Percentiles rank a stretch among this genome's conserved stretches.
Conservation (phyloP, 1,140 invertebrate genomes). For the Drosophila fuyamai region DNA sequence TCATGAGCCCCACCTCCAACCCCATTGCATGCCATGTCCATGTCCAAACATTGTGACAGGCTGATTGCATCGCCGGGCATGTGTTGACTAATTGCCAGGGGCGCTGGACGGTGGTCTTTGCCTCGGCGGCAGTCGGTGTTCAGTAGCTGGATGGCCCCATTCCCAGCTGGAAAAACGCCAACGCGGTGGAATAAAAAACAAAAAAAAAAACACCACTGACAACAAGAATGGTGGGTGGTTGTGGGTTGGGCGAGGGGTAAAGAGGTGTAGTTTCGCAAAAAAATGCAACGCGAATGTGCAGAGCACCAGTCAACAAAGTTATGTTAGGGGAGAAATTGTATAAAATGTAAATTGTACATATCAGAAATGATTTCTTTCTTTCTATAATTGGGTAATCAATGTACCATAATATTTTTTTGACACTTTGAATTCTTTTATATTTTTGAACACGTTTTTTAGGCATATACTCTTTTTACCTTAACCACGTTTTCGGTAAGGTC, state of each 20-base stretch:
- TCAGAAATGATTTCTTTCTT: background rate
- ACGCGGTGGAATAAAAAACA: constrained; percentile 4
- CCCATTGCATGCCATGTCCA: constrained; percentile 10
- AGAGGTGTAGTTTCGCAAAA: constrained; percentile 20
- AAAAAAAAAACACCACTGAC: background rate
- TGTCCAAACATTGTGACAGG: constrained; percentile 76
- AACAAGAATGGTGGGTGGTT: constrained; percentile 17
- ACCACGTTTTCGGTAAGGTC: no score
- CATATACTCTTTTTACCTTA: no score
- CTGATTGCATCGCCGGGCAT: constrained; percentile 63
- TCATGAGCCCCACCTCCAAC: background rate
- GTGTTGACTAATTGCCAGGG: constrained; percentile 70
- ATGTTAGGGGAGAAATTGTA: no score
- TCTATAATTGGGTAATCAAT: no score
- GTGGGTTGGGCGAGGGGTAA: background rate
- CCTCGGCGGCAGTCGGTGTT: background rate
- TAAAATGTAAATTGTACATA: no score
- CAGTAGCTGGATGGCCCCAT: constrained; percentile 28
- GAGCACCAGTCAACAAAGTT: constrained; percentile 16
- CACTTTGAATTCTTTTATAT: background rate
- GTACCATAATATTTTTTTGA: background rate
- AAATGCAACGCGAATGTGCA: constrained; percentile 23
- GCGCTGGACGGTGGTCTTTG: constrained; percentile 28
- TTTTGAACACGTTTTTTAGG: no score
- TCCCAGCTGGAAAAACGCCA: constrained; percentile 12